Evolutionary conservation across 2,797 vertebrate species (phyloP), one percentile per base, ranked within the genome.

Genomic region (Neosalanx taihuensis): DNA sequence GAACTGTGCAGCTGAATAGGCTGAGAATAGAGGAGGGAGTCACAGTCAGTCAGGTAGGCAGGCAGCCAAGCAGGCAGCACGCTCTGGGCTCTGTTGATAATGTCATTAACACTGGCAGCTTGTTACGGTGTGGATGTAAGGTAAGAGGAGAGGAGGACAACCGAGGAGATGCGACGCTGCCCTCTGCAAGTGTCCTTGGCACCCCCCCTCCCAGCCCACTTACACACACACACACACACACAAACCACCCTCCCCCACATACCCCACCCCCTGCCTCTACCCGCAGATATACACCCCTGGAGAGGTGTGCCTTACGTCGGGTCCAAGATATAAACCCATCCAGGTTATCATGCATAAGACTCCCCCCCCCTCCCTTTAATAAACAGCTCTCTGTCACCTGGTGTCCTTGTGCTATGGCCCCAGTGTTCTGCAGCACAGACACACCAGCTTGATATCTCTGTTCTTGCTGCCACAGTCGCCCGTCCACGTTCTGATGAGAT

Each of bases 11-110:
- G 81, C 74, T 72, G 79, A 85, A 82, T 60, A 84, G 81, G 84
- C 84, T 89, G 81, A 87, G 72, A 79, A 78, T 67, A 71, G 71
- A 82, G 76, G 74, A 75, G 76, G 77, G 83, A 84, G 86, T 73
- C 81, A 80, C 68, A 17, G 75, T 67, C 79, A 78, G 72, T 76
- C 29, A 9, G 61, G 76, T 75, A 51, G 17, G 15, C 51, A 51
- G 1, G 2, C 49, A 56, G 51, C 18, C 72, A 76, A 74, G 72
- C 83, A 66, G 51, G 53, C 62, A 76, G 63, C 82, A 61, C 37
- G 18, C 72, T 69, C 83, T 86, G 86, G 79, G 78, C 80, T 77
- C 83, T 57, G 71, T 70, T 81, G 80, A 89, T 87, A 85, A 87
- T 76, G 77, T 79, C 76, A 76, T 84, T 88, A 87, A 84, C 86